Evolutionary conservation across 2,888 invertebrate species (phyloP), one percentile per base, ranked within the genome.

Genomic region (Mimas tiliae): DNA sequence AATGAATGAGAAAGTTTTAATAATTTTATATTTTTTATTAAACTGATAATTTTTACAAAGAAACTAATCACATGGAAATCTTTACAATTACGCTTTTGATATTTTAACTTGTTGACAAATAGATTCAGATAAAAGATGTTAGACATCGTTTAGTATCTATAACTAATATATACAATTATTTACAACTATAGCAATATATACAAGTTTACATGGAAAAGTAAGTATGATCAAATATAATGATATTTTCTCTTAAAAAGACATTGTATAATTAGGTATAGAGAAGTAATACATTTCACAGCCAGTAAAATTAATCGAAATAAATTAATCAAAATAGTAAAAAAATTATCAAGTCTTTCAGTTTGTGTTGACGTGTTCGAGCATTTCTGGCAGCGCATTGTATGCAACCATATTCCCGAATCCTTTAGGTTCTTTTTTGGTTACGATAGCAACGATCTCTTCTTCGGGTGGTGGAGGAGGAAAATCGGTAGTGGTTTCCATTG

Each of bases 341-440:
- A 34, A 55, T 33, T 21, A 47, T 72, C 69, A 76, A 80, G 76
- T 77, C 74, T 82, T 80, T 73, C 65, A 70, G 74, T 76, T 84
- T 83, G 88, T 87, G 79, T 87, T 90, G 16, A 93, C 89, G 80
- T 92, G 92, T 72, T 93, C 92, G 52, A 93, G 77, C 90, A 93
- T 93, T 86, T 94, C 94, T 65, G 94, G 94, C 66, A 94, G 78
- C 62, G 86, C 94, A 74, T 94, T 94, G 75, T 94, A 94, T 62
- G 94, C 94, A 19, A 94, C 94, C 94, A 94, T 94, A 74, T 93
- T 92, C 16, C 90, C 90, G 72, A 93, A 92, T 68, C 86, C 87
- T 82, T 92, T 90, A 7, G 91, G 88, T 75, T 94, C 94, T 70
- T 94, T 94, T 70, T 94, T 94, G 19, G 94, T 94, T 50, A 94